Base-by-base conservation (phyloP, 2,797 vertebrate species). In the Gambusia yucatana region DNA sequence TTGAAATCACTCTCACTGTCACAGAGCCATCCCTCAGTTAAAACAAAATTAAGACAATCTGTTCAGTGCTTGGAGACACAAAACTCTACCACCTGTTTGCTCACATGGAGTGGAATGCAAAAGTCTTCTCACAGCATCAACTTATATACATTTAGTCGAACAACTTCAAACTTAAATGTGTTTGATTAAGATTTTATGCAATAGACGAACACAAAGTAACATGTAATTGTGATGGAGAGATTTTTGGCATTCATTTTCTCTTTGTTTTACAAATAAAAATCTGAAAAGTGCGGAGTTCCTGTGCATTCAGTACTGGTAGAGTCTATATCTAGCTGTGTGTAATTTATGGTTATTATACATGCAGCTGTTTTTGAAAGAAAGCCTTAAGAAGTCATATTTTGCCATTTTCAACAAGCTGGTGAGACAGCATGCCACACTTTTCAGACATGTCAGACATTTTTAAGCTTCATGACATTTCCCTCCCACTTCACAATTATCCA, bases 41-140 rank as follows among this genome's bases (percentile, higher is more conserved):
- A 63, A 1, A 50, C 61, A 79, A 78, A 83, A 76, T 71, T 75
- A 79, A 74, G 50, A 86, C 78, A 84, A 65, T 79, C 80, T 84
- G 74, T 25, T 59, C 30, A 46, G n/a, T 41, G 47, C 63, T 39
- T 10, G 8, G 41, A 76, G 63, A 77, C 59, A 4, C 43, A 36
- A 47, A 84, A 75, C 77, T 65, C 30, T 72, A 73, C 79, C 69
- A 89, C 76, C 86, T 87, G 79, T 76, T 84, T 70, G n/a, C 77
- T 78, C 46, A 30, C 77, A 75, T 63, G 75, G 39, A 73, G 25
- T 50, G 65, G 36, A 33, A n/a, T 70, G 22, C 33, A 73, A 65
- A 59, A 30, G 47, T 25, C 0, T 70, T 46, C 2, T 17, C 25
- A 28, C 41, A 6, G 0, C 13, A 16, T 70, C 25, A 46, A 28